These are phyloP conservation scores for Acropora yongei DNA, from an alignment of 64 coral and sea anemone genomes.

Conservation along the genomic window DNA sequence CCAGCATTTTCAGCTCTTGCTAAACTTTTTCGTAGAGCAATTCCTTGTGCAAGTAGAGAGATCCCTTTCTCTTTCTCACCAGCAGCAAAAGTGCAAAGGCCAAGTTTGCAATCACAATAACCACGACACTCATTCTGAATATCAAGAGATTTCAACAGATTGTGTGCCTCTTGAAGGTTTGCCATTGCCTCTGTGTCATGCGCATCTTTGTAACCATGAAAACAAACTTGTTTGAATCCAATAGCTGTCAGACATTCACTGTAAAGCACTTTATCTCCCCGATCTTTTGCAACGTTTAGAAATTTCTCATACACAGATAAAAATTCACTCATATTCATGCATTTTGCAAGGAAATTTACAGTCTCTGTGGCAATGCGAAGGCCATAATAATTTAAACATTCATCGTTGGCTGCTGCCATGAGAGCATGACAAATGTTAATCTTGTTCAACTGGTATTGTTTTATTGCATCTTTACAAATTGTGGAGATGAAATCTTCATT, in stretches of 20 bases:
- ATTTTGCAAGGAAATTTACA: constrained; percentile 83
- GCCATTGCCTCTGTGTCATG: constrained; percentile 4
- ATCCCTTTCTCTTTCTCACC: constrained; percentile 66
- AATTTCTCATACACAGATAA: constrained; percentile 41
- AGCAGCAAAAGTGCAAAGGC: constrained; percentile 49
- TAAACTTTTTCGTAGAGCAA: constrained; percentile 53
- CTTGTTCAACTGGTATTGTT: constrained; percentile 34
- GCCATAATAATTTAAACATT: constrained; percentile 1
- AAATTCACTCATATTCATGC: constrained; percentile 71
- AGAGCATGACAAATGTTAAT: constrained; percentile 77
- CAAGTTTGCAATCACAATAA: constrained; percentile 80
- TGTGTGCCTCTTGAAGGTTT: constrained; percentile 51
- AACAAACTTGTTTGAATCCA: constrained; percentile 83
- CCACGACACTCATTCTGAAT: constrained; percentile 48
- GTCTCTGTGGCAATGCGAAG: constrained; percentile 71
- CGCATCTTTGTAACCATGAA: constrained; percentile 52
- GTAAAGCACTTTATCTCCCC: constrained; percentile 38
- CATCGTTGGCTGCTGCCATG: constrained; percentile 11
- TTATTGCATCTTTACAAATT: constrained; percentile 17
- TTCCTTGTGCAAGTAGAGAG: constrained; percentile 60
- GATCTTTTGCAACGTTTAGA: not conserved
- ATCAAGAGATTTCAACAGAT: not conserved
- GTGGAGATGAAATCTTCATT: constrained; percentile 37
- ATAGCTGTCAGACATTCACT: constrained; percentile 78
- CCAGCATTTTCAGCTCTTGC: constrained; percentile 2